These are phyloP conservation scores for Strigamia maritima DNA, from an alignment of 2,888 invertebrate genomes.

Conservation along the genomic window DNA sequence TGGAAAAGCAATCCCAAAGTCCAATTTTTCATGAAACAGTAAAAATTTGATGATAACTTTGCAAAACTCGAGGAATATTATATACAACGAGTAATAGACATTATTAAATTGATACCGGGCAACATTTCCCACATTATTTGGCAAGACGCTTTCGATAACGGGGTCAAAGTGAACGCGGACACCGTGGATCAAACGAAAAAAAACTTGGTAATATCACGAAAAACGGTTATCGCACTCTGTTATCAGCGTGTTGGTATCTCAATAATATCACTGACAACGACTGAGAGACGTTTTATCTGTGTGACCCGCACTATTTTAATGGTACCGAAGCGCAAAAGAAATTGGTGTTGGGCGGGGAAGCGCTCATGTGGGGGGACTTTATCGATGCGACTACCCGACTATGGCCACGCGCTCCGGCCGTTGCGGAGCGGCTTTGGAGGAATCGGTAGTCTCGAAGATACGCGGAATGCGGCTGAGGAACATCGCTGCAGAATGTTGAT, in stretches of 20 bases:
- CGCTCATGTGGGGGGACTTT: conserved; percentile 88
- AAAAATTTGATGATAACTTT: conserved; percentile 59
- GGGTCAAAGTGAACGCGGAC: conserved; percentile 58
- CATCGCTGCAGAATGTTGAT: conserved; percentile 67
- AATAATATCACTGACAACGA: conserved; percentile 69
- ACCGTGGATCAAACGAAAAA: conserved; percentile 61
- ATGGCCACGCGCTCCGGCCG: conserved; percentile 82
- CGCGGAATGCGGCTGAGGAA: conserved; percentile 55
- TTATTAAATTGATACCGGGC: conserved; percentile 54
- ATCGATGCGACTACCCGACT: conserved; percentile 68
- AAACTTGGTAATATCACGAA: conserved; percentile 57
- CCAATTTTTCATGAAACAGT: conserved; percentile 60
- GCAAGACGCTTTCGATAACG: conserved; percentile 85
- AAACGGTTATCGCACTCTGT: conserved; percentile 64
- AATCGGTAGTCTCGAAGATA: conserved; percentile 52
- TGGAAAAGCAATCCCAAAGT: conserved; percentile 72
- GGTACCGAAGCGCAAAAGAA: conserved; percentile 58
- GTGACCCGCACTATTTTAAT: conserved; percentile 43
- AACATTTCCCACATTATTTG: conserved; percentile 59
- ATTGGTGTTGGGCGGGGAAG: conserved; percentile 81
- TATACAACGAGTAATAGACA: conserved; percentile 61
- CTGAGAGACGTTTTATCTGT: conserved; percentile 65
- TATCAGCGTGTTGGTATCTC: conserved; percentile 85
- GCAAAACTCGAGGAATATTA: conserved; percentile 65
- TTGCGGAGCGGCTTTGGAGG: conserved; percentile 83